Base-by-base conservation (phyloP, 2,888 invertebrate genomes). In the Microplitis deprimator region DNA sequence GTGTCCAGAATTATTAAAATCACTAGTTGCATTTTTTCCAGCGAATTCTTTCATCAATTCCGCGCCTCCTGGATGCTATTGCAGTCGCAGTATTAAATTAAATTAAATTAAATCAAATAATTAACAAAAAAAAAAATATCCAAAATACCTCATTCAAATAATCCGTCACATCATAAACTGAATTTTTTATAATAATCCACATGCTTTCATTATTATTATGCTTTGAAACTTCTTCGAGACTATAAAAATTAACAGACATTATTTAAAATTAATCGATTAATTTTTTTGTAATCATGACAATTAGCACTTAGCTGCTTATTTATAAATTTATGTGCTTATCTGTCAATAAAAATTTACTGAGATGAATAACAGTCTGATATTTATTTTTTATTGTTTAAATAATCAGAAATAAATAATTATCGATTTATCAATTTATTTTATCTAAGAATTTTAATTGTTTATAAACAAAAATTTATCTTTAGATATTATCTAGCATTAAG, bases 21-120 rank as follows among this genome's bases (percentile, higher is more conserved):
- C 93, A 79, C 91, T 91, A 0, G 94, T 94, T 3, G 92, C 92
- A 86, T 95, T 94, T 82, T 90, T 92, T 6, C 95, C 95, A 0
- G 93, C 94, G 73, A 91, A 92, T 82, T 94, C 95, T 17, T 89
- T 83, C 60, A 95, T 90, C 13, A 92, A 80, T 38, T 94, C 94
- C 0, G 86, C 85, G 0, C 95, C 95, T 0, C 94, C 95, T 0
- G 95, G 95, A 89, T 95, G 95, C 93, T 94, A 88, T 29, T 87
- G 87, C 29, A 29, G 88, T 29, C 87, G 86, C 29, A 29, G 29
- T 29, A 29, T 29, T 29, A 29, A 29, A 29, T 4, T 29, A 29
- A 20, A n/a, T n/a, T n/a, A n/a, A n/a, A n/a, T n/a, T n/a, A n/a
- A n/a, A 20, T 20, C 1, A 20, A 29, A 29, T 29, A 29, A 29